Conservation (phyloP, 2,888 invertebrate genomes). For the Drosophila robusta region DNA sequence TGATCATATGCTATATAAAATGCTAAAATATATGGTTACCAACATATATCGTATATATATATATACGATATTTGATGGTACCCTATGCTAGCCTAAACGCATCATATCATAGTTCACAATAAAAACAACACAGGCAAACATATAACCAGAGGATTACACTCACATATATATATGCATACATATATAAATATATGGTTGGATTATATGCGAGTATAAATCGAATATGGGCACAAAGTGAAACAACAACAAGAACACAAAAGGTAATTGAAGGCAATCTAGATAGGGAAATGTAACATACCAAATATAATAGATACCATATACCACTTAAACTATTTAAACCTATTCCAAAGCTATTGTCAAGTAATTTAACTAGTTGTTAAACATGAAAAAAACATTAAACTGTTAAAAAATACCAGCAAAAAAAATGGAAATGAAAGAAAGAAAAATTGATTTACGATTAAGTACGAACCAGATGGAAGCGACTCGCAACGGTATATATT, state of each 20-base stretch:
- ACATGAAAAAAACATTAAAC: not conserved
- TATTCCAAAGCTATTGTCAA: slow-evolving; percentile 14
- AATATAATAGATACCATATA: slow-evolving; percentile 16
- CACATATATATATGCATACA: not conserved
- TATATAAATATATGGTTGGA: slow-evolving; percentile 10
- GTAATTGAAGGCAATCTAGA: slow-evolving; percentile 83
- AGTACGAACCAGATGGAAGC: slow-evolving; percentile 3
- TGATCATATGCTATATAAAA: slow-evolving; percentile 4
- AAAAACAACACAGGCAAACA: slow-evolving; percentile 12
- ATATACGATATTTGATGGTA: slow-evolving; percentile 39
- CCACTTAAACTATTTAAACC: slow-evolving; percentile 1
- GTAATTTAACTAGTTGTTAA: slow-evolving; percentile 22
- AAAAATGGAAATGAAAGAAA: too few species aligned
- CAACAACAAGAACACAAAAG: slow-evolving; percentile 38
- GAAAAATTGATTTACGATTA: slow-evolving; percentile 2
- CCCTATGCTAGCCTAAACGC: slow-evolving; percentile 51
- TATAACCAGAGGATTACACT: not conserved
- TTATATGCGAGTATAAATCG: slow-evolving; percentile 8
- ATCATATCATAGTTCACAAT: slow-evolving; percentile 65
- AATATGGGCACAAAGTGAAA: slow-evolving; percentile 49
- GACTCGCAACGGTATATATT: slow-evolving; percentile 13
- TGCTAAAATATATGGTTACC: slow-evolving; percentile 5
- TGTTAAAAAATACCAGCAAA: too few species aligned
- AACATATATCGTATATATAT: not conserved
- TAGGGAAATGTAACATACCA: slow-evolving; percentile 75